Percentiles rank a stretch among this genome's conserved stretches.
These are phyloP conservation scores for Oscheius onirici DNA, from an alignment of 2,888 invertebrate species.

Conservation along the genomic window DNA sequence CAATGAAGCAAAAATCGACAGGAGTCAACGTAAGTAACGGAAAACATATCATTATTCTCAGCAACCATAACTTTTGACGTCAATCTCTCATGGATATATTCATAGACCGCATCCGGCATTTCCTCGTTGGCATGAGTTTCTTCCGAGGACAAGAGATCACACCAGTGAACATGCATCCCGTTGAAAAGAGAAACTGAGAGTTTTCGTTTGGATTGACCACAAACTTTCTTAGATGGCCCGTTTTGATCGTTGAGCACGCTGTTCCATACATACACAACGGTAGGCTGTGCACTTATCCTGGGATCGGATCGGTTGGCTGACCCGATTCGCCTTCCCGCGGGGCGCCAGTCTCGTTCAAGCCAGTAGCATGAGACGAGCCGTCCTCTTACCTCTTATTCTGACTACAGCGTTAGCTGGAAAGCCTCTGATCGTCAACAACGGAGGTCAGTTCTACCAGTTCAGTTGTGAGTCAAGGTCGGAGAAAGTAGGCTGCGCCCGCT, in stretches of 20 bases:
- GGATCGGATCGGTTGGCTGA: slow-evolving; percentile 33
- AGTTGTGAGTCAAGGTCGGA: too few species aligned
- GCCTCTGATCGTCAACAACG: slow-evolving; percentile 21
- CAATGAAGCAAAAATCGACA: too few species aligned
- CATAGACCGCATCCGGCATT: too few species aligned
- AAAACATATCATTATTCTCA: too few species aligned
- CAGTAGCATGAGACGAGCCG: slow-evolving; percentile 25
- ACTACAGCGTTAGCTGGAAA: slow-evolving; percentile 11
- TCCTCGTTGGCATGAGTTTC: too few species aligned
- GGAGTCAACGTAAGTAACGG: too few species aligned
- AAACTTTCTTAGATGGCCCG: slow-evolving; percentile 22
- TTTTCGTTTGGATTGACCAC: neutral
- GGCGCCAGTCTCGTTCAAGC: slow-evolving; percentile 34
- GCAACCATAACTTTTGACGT: too few species aligned
- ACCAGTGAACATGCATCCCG: too few species aligned
- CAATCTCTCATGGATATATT: too few species aligned
- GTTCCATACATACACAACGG: slow-evolving; percentile 30
- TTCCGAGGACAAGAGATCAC: too few species aligned
- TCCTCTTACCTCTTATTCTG: slow-evolving; percentile 13
- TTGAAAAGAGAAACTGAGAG: too few species aligned
- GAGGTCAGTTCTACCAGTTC: slow-evolving; percentile 12
- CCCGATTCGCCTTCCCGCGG: slow-evolving; percentile 33
- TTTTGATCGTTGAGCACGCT: slow-evolving; percentile 26
- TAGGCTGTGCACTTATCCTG: slow-evolving; percentile 32
- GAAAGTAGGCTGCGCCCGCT: too few species aligned